Evolutionary conservation across 1,140 invertebrate genomes (phyloP).

Genomic region (Elysia chlorotica): DNA sequence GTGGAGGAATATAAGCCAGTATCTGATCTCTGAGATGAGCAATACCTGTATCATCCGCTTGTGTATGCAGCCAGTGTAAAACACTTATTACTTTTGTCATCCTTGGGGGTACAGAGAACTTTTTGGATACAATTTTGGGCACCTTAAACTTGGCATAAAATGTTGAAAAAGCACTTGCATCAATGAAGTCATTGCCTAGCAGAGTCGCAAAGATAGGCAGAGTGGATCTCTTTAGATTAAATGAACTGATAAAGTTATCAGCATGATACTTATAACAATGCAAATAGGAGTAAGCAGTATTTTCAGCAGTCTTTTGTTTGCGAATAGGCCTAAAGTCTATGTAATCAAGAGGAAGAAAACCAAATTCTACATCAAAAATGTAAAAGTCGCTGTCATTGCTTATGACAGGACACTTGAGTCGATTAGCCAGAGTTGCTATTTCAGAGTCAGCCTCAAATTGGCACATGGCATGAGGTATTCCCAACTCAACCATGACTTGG

Average conservation of each 20-base stretch:
- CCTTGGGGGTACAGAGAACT: slow-evolving; percentile 62
- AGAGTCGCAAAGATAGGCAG: slow-evolving; percentile 80
- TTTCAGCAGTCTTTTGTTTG: slow-evolving; percentile 3
- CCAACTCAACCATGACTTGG: slow-evolving; percentile 70
- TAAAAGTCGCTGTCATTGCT: slow-evolving; percentile 93
- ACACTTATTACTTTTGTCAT: slow-evolving; percentile 71
- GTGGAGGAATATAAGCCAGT: slow-evolving; percentile 38
- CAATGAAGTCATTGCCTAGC: slow-evolving; percentile 87
- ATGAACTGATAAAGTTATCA: slow-evolving; percentile 71
- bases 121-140: slow-evolving; percentile 61
- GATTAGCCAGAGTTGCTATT: slow-evolving; percentile 76
- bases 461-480: slow-evolving; percentile 72
- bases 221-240: slow-evolving; percentile 70
- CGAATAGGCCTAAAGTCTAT: slow-evolving; percentile 61
- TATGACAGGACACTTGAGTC: slow-evolving; percentile 80
- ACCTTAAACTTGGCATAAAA: slow-evolving; percentile 73
- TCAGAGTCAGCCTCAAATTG: slow-evolving; percentile 87
- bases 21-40: slow-evolving; percentile 72
- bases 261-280: slow-evolving; percentile 75
- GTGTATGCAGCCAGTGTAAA: slow-evolving; percentile 73
- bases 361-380: slow-evolving; percentile 74
- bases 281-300: slow-evolving; percentile 53
- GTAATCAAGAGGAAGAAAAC: slow-evolving; percentile 79
- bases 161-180: slow-evolving; percentile 69
- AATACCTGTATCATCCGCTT: slow-evolving; percentile 64